These are phyloP conservation scores for Epinephelus lanceolatus DNA, from an alignment of 2,113 vertebrate genomes.

Conservation along the genomic window DNA sequence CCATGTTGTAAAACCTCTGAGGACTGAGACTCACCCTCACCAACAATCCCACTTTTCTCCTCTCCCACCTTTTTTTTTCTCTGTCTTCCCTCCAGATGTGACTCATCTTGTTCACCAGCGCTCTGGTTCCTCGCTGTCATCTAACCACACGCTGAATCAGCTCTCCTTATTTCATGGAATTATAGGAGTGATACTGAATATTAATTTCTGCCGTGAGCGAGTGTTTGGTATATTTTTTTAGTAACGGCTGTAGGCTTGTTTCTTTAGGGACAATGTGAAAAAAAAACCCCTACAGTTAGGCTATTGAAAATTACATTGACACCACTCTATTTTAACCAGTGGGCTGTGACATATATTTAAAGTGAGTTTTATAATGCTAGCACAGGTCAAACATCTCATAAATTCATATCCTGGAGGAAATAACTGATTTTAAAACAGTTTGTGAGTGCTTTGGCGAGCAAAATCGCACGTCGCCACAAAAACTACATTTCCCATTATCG, in stretches of 20 bases:
- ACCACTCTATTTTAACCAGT: background rate
- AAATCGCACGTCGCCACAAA: background rate
- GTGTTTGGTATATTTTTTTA: too few species aligned
- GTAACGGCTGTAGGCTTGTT: background rate
- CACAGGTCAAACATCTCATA: fast-evolving
- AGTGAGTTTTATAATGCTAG: background rate
- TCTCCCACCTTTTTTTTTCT: slow-evolving; percentile 14
- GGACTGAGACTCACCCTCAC: slow-evolving; percentile 36
- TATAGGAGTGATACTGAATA: background rate
- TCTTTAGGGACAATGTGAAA: background rate
- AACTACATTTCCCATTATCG: slow-evolving; percentile 64
- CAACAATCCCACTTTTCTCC: slow-evolving; percentile 30
- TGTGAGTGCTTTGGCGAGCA: background rate
- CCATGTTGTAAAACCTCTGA: slow-evolving; percentile 51
- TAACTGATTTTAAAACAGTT: background rate
- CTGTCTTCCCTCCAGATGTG: slow-evolving; percentile 66
- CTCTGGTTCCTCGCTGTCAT: slow-evolving; percentile 4
- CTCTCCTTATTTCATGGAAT: background rate
- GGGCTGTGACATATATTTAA: background rate
- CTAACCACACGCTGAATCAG: background rate
- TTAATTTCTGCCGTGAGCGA: background rate
- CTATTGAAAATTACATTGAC: background rate
- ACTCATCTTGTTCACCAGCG: slow-evolving; percentile 45
- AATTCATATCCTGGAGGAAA: background rate
- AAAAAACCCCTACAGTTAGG: background rate